Percentiles rank a stretch among this genome's conserved stretches.
Conservation (phyloP, 1,140 invertebrate species). For the Drosophila equinoxialis region DNA sequence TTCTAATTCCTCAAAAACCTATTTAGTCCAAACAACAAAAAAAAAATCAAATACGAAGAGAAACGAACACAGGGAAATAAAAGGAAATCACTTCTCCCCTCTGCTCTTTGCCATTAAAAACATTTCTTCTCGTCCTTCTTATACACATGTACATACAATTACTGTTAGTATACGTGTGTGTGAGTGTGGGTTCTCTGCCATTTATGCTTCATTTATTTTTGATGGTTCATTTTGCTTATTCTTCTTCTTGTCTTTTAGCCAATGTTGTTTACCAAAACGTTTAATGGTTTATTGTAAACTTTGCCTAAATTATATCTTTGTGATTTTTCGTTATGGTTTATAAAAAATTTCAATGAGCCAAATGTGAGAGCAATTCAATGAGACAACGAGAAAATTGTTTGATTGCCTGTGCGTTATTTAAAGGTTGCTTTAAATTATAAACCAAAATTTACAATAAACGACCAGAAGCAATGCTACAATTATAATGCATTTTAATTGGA, state of each 20-base stretch:
- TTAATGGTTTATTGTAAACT: slow-evolving; percentile 57
- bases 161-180: neutral
- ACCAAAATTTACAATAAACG: neutral
- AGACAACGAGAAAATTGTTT: neutral
- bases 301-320: slow-evolving; percentile 35
- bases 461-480: too few species aligned
- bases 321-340: slow-evolving; percentile 11
- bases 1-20: slow-evolving; percentile 72
- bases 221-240: slow-evolving; percentile 51
- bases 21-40: slow-evolving; percentile 44
- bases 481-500: too few species aligned
- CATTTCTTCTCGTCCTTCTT: slow-evolving; percentile 10
- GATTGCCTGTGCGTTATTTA: neutral
- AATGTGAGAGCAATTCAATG: neutral
- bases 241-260: slow-evolving; percentile 22
- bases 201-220: slow-evolving; percentile 79
- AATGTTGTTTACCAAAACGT: slow-evolving; percentile 39
- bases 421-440: neutral
- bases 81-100: slow-evolving; percentile 61
- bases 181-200: slow-evolving; percentile 44
- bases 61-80: slow-evolving; percentile 50
- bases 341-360: neutral
- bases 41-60: slow-evolving; percentile 30
- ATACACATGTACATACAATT: neutral
- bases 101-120: slow-evolving; percentile 13